A percentile compares a stretch with the other conserved stretches of the same genome.
These are phyloP conservation scores for Idaea dimidiata DNA, from an alignment of 2,888 invertebrate species.

Conservation along the genomic window DNA sequence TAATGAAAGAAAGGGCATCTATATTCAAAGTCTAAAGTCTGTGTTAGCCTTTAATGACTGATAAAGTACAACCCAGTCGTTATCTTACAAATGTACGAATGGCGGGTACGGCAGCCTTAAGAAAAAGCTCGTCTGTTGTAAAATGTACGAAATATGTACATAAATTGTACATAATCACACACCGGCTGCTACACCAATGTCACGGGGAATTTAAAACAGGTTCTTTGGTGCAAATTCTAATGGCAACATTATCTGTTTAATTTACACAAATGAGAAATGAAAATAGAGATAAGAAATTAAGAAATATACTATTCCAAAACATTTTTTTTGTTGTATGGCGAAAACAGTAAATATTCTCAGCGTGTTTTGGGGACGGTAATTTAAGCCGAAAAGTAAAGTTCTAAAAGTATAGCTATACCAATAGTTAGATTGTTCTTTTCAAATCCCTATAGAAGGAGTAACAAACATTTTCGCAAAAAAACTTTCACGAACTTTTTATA, in stretches of 20 bases:
- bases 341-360: too few species aligned
- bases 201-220: not conserved
- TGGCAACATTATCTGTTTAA: not conserved
- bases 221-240: not conserved
- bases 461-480: too few species aligned
- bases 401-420: too few species aligned
- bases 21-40: not conserved
- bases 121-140: constrained; percentile 1
- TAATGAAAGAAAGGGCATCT: not conserved
- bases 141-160: constrained; percentile 48
- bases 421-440: too few species aligned
- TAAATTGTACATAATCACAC: constrained; percentile 49
- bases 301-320: not conserved
- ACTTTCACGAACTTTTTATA: too few species aligned
- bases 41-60: not conserved
- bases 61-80: not conserved
- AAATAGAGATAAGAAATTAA: not conserved
- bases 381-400: too few species aligned
- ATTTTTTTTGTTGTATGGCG: not conserved
- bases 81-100: not conserved
- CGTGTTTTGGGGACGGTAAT: too few species aligned
- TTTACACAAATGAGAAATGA: not conserved
- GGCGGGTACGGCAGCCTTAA: not conserved
- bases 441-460: too few species aligned
- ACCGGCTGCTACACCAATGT: constrained; percentile 27